Evolutionary conservation across 2,113 vertebrate species (phyloP).

Genomic region (Caloenas nicobarica): DNA sequence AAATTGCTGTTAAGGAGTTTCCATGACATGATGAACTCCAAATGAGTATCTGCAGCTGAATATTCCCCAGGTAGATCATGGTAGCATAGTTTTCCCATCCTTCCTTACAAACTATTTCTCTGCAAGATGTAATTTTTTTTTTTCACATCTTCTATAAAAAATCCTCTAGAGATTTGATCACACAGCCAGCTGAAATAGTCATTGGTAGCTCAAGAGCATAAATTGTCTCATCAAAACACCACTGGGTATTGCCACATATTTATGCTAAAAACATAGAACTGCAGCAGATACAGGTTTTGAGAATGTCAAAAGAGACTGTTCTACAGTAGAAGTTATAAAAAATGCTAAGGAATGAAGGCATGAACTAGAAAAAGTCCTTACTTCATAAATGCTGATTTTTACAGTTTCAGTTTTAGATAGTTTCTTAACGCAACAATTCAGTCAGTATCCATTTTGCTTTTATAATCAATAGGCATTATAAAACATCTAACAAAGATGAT

Average conservation of each 20-base stretch:
- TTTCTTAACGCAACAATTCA: background rate
- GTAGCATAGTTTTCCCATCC: background rate
- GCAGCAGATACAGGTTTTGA: background rate
- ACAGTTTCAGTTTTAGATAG: background rate
- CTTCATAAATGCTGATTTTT: background rate
- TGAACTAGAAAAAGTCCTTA: background rate
- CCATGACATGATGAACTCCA: background rate
- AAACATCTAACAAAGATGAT: background rate
- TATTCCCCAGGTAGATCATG: background rate
- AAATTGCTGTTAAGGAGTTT: background rate
- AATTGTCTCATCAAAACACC: background rate
- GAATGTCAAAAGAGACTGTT: background rate
- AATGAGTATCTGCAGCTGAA: background rate
- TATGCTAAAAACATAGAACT: background rate
- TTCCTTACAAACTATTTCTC: background rate
- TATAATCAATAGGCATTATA: background rate
- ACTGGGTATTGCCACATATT: background rate
- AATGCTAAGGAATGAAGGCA: background rate
- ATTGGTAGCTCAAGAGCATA: background rate
- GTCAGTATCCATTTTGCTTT: background rate
- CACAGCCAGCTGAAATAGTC: background rate
- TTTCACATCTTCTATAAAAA: background rate
- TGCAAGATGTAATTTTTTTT: background rate
- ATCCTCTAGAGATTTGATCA: background rate
- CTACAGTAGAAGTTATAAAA: background rate